These are phyloP conservation scores for Drosophila recens DNA, from an alignment of 2,888 invertebrate genomes.

Conservation along the genomic window DNA sequence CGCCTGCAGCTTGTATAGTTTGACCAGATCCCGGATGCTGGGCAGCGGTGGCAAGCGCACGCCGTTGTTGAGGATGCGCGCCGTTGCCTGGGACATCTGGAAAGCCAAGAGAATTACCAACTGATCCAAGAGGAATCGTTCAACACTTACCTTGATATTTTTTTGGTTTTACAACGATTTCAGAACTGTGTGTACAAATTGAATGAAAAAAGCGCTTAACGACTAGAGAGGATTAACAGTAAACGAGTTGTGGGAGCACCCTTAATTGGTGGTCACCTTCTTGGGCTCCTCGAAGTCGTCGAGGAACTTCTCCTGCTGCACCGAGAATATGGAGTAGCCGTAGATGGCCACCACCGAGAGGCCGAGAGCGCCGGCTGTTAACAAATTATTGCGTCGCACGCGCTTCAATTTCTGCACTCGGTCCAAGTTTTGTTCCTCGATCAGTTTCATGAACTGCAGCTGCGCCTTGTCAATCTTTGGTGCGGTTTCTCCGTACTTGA, in stretches of 20 bases:
- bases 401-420: slow-evolving; percentile 89
- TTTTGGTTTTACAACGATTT: slow-evolving; percentile 47
- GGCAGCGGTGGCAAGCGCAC: slow-evolving; percentile 95
- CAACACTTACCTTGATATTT: slow-evolving; percentile 48
- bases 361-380: slow-evolving; percentile 89
- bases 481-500: slow-evolving; percentile 83
- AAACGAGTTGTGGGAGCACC: slow-evolving; percentile 14
- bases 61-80: slow-evolving; percentile 75
- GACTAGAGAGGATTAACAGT: slow-evolving; percentile 45
- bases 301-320: slow-evolving; percentile 96
- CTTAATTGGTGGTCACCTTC: slow-evolving; percentile 85
- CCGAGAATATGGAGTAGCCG: slow-evolving; percentile 93
- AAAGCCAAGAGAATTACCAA: neutral
- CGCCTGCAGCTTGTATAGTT: slow-evolving; percentile 94
- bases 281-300: slow-evolving; percentile 96
- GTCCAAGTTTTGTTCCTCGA: slow-evolving; percentile 91
- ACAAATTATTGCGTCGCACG: slow-evolving; percentile 88
- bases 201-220: slow-evolving; percentile 58
- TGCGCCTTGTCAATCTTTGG: slow-evolving; percentile 88
- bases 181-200: slow-evolving; percentile 41
- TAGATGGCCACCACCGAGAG: slow-evolving; percentile 92
- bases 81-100: slow-evolving; percentile 77
- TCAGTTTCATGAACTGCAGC: slow-evolving; percentile 91
- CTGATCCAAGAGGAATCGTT: neutral
- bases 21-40: slow-evolving; percentile 94